Evolutionary conservation across 1,140 invertebrate genomes (phyloP), one percentile per base, ranked within the genome.

Genomic region (Drosophila nebulosa): DNA sequence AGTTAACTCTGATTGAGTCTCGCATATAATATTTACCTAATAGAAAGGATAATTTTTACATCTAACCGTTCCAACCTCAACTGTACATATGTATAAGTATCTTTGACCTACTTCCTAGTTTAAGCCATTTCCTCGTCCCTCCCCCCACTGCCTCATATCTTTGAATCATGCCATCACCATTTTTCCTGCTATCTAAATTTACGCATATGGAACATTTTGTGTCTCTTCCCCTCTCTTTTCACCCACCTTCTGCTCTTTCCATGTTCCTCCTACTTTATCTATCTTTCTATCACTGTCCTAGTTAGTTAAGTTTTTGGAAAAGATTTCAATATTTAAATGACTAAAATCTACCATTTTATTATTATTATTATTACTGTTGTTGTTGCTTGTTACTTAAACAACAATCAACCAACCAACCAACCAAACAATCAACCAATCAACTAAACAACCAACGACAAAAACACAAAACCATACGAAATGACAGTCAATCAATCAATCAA

Each of bases 311-410:
- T 75, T 83, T 62, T 70, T 71, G 65, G 53, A 55, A 39, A 66
- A 68, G 64, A 74, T 80, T 69, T 75, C 69, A 72, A 78, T 86
- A 88, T 86, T 88, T 78, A 86, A 74, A 81, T 86, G 69, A 86
- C 81, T 86, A 86, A 86, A 86, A 74, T 86, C 76, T 86, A 86
- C 74, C 78, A 86, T 86, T 86, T 86, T 86, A 81, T 86, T 78
- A 78, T 78, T 86, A 76, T 85, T 84, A 86, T 84, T 84, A 78
- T 81, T 85, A 62, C 80, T 85, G 79, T 84, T 84, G 79, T 46
- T 81, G 86, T 74, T 79, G 77, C 12, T 32, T 32, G 30, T 32
- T 32, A 3, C 2, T 79, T 77, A 80, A 83, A 64, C 69, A 83
- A 74, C 56, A 55, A 69, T 35, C 63, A 75, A 57, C 46, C 30